phyloP scores from a whole-genome alignment of 2,888 invertebrate genomes.

The Caenorhabditis sinica region DNA sequence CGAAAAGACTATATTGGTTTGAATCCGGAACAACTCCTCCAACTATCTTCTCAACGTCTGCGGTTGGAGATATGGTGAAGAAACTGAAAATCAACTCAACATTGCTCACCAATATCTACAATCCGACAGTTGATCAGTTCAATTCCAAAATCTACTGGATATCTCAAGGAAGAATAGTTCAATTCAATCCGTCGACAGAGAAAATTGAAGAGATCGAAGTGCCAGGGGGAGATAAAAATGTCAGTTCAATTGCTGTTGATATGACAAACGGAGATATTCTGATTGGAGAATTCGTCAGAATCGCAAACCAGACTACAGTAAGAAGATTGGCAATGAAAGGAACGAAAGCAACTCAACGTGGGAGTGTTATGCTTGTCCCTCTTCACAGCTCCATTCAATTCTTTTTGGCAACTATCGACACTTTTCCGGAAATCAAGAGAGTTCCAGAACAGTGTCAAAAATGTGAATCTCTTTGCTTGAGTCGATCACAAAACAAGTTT shows the following conservation, averaged over 20 bases:
- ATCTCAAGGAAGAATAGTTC: conserved; percentile 32
- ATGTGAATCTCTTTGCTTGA: conserved; percentile 39
- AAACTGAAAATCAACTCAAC: conserved; percentile 37
- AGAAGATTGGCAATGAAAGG: conserved; percentile 38
- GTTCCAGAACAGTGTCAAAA: conserved; percentile 22
- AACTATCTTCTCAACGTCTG: conserved; percentile 37
- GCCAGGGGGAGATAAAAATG: conserved; percentile 54
- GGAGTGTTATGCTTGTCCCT: conserved; percentile 37
- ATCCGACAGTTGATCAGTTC: conserved; percentile 45
- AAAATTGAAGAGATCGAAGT: conserved; percentile 24
- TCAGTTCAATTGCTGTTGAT: conserved; percentile 50
- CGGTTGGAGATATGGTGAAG: conserved; percentile 11
- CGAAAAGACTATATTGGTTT: conserved; percentile 46
- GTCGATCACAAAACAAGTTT: neutral
- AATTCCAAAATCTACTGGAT: conserved; percentile 40
- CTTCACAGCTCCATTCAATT: conserved; percentile 33
- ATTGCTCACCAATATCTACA: conserved; percentile 37
- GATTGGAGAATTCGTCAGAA: conserved; percentile 44
- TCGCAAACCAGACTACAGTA: conserved; percentile 48
- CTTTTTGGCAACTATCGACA: conserved; percentile 34
- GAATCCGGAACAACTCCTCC: conserved; percentile 33
- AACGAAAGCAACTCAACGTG: conserved; percentile 21
- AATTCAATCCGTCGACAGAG: conserved; percentile 18
- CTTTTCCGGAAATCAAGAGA: neutral
- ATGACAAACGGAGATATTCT: conserved; percentile 51